Base-by-base conservation (phyloP, 2,888 invertebrate species). In the Aspidiotus destructor region DNA sequence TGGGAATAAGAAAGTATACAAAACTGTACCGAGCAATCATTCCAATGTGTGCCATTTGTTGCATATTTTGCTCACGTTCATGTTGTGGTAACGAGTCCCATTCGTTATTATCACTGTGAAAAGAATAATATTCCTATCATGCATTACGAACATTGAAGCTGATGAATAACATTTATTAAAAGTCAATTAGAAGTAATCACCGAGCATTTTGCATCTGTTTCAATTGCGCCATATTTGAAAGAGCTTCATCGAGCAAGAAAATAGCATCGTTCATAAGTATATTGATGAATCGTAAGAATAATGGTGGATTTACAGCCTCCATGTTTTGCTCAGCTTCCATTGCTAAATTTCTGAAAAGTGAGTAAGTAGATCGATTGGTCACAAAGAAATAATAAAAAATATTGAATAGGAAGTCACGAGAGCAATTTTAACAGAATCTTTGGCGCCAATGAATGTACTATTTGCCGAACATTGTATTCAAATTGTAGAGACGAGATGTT, bases 181-280 rank as follows among this genome's bases (percentile, higher is more conserved):
- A n/a, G n/a, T 28, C 28, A 28, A 28, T 28, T 28, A 3, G 28
- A 28, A 5, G 5, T 28, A 28, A 3, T 74, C 78, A 88, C 86
- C 85, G 85, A 8, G 86, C 85, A 72, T 85, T 81, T 77, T 92
- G 88, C 79, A 92, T 81, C 72, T 89, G 89, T 69, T 88, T 85
- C 70, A 96, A 84, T 77, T 92, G 89, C 63, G 89, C 86, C 88
- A 96, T 90, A 76, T 92, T 91, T 6, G 87, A 83, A 13, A 92
- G 81, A 0, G 94, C 93, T 76, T 97, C 96, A 76, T 96, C 95
- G 72, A 99, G 78, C 13, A 99, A 80, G 77, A 91, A 98, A 48
- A 96, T 95, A 68, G 96, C 95, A 80, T 99, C 98, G 76, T 99
- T 99, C 77, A 98, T 95, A 15, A 99, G 81, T 72, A 99, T 82